Percentiles rank a stretch among this genome's conserved stretches.
phyloP scores from a whole-genome alignment of 2,888 invertebrate species.

The Prosopocoilus inquinatus region DNA sequence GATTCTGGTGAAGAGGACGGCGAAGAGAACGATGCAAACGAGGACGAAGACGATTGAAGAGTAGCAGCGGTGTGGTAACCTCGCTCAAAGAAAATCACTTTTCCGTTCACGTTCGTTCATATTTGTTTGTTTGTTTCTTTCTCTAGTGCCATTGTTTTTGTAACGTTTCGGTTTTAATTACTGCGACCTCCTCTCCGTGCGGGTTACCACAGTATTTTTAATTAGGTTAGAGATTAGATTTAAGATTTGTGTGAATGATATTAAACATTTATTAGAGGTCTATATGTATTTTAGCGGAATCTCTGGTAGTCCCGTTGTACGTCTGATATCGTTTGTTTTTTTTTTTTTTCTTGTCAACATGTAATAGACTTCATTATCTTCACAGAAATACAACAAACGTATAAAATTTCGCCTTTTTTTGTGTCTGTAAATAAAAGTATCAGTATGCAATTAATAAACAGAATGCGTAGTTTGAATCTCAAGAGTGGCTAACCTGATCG shows the following conservation, averaged over 20 bases:
- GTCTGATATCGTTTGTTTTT: no score
- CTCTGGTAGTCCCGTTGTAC: no score
- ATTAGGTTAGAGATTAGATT: neutral
- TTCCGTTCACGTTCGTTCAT: neutral
- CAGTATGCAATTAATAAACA: no score
- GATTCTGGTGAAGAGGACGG: conserved; percentile 49
- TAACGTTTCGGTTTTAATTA: neutral
- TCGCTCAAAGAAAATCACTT: neutral
- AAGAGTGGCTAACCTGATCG: no score
- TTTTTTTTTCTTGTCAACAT: no score
- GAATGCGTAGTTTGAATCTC: no score
- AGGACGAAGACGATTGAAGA: conserved; percentile 42
- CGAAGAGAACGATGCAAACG: conserved; percentile 46
- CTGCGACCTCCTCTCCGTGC: neutral
- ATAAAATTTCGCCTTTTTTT: no score
- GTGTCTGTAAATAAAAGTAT: no score
- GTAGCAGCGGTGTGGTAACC: neutral
- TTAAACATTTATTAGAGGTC: neutral
- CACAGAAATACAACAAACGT: no score
- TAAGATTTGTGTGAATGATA: neutral
- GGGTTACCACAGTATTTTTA: conserved; percentile 1
- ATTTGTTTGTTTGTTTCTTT: neutral
- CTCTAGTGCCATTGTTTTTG: neutral
- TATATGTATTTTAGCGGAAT: neutral
- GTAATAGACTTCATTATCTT: no score